phyloP scores from a whole-genome alignment of 2,113 vertebrate genomes.

The Pteropus alecto region DNA sequence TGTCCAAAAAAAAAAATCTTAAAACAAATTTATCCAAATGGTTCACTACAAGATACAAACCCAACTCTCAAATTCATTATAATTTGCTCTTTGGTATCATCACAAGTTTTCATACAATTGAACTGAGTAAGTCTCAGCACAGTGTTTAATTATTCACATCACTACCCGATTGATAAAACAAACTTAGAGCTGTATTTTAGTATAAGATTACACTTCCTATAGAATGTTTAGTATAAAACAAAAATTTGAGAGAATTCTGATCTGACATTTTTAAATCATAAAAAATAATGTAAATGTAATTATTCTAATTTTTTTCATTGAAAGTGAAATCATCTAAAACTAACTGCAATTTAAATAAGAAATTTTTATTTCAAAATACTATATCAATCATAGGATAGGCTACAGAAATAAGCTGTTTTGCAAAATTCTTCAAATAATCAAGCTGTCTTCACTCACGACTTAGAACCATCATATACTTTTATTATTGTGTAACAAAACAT shows the following conservation, averaged over 20 bases:
- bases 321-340: slow-evolving; percentile 9
- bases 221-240: not conserved
- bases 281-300: not conserved
- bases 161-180: not conserved
- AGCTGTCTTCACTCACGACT: not conserved
- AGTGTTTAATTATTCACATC: not conserved
- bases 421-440: not conserved
- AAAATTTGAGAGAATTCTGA: not conserved
- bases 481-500: not conserved
- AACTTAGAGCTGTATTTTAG: not conserved
- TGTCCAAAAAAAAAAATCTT: not conserved
- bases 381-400: not conserved
- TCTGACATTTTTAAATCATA: not conserved
- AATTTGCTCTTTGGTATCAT: not conserved
- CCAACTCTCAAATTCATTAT: not conserved
- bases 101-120: not conserved
- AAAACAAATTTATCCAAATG: not conserved
- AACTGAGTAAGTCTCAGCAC: not conserved
- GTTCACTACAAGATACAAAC: not conserved
- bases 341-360: not conserved
- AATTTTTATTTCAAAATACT: slow-evolving; percentile 12
- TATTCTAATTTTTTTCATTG: not conserved
- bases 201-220: not conserved
- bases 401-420: not conserved
- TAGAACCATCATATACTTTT: not conserved